Base-by-base conservation (phyloP, 2,888 invertebrate genomes). In the Spisula subtruncata region DNA sequence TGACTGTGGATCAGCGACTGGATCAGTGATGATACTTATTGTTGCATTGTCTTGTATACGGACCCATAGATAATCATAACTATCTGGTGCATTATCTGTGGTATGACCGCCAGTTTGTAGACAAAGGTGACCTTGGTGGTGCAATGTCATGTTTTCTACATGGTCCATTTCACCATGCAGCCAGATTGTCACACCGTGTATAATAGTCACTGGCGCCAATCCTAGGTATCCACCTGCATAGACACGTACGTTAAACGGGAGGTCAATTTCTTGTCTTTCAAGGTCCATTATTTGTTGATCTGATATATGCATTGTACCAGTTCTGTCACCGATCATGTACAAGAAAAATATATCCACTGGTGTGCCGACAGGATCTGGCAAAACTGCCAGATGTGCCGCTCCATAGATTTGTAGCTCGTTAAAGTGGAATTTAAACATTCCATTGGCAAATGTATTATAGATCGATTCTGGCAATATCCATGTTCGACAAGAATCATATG, bases 291-390 rank as follows among this genome's bases (percentile, higher is more conserved):
- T 91, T 79, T 95, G 95, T 54, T 93, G 92, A 41, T 93, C 87
- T 12, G 93, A 94, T 35, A 95, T 83, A 90, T 95, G 95, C 16
- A 95, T 93, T 8, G 95, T 95, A n/a, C 95, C 95, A 12, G 95
- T 91, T 29, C 94, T 84, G 82, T 95, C 95, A 0, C 95, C 95
- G 29, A 95, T 95, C 95, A 95, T 95, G 90, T 95, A 93, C 12
- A 94, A 88, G 92, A 95, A 95, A 88, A 90, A 94, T 1, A 95
- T 48, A 80, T 93, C 91, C 1, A 94, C 93, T 14, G 84, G 81
- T 5, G 90, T 86, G 10, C 91, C 89, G 41, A 91, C 88, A 29
- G 92, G 90, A 0, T 94, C 91, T 10, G 94, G 93, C 48, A 93
- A 89, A 32, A 94, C 87, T 12, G 94, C 94, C 46, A 95, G 41